Conservation (phyloP, 2,797 vertebrate species). For the Poecile montanus region DNA sequence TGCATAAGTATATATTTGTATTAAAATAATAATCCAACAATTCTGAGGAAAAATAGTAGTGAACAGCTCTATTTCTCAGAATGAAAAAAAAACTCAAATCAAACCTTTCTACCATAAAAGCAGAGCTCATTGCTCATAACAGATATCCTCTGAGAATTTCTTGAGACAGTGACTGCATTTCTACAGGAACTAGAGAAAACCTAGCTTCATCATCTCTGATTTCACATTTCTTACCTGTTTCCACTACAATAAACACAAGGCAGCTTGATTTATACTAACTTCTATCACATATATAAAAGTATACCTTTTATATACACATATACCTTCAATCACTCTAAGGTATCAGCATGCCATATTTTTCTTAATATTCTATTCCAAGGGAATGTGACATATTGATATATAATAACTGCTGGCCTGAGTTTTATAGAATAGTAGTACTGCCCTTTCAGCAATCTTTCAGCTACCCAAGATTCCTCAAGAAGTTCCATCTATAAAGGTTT, state of each 20-base stretch:
- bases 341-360: neutral
- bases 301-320: too few relatives aligned
- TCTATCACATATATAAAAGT: neutral
- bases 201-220: neutral
- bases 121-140: fast-evolving
- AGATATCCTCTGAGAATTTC: neutral
- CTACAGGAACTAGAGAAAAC: neutral
- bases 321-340: neutral
- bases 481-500: neutral
- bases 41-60: neutral
- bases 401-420: neutral
- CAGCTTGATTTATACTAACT: neutral
- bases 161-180: neutral
- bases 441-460: neutral
- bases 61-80: neutral
- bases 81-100: fast-evolving
- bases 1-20: neutral
- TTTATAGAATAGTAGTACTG: neutral
- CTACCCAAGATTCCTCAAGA: neutral
- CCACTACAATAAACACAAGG: neutral
- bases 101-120: neutral
- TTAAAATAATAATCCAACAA: neutral
- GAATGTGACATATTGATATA: neutral
- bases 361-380: neutral
- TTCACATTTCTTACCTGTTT: neutral